phyloP scores from a whole-genome alignment of 2,888 invertebrate genomes.

The Leptinotarsa rubiginosa region DNA sequence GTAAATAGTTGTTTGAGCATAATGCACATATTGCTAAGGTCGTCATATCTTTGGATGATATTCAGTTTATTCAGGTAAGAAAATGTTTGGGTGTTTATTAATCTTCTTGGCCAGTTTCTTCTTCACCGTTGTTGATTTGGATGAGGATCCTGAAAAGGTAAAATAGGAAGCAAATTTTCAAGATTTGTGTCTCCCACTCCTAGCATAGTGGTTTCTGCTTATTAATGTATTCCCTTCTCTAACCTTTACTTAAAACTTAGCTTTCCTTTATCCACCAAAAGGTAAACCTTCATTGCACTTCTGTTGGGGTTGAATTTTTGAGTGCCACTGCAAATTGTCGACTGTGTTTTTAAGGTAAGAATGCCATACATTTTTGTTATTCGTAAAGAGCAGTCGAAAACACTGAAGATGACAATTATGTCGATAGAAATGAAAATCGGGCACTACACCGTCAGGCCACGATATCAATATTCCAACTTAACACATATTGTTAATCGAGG shows the following conservation, averaged over 20 bases:
- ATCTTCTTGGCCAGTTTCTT: not conserved
- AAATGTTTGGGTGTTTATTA: not conserved
- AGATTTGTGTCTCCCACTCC: too few species aligned
- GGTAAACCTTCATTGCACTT: not conserved
- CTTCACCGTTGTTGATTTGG: not conserved
- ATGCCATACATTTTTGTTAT: too few species aligned
- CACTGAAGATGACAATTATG: not conserved
- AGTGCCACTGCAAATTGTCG: not conserved
- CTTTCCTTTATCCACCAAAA: not conserved
- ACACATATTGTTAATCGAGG: too few species aligned
- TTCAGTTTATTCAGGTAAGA: not conserved
- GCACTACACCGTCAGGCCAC: not conserved
- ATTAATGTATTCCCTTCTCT: not conserved
- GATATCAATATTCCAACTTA: not conserved
- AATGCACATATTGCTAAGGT: slow-evolving; percentile 24
- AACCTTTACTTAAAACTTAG: not conserved
- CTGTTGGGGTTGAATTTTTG: not conserved
- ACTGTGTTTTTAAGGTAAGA: slow-evolving; percentile 2
- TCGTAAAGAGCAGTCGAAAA: too few species aligned
- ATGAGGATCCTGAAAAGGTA: not conserved
- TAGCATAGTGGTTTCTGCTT: not conserved
- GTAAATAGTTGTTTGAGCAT: slow-evolving; percentile 22
- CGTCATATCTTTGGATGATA: slow-evolving; percentile 17
- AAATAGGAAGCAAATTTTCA: not conserved
- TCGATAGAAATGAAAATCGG: not conserved